phyloP scores from a whole-genome alignment of 2,888 invertebrate species.

The Drosophila melanocephala region DNA sequence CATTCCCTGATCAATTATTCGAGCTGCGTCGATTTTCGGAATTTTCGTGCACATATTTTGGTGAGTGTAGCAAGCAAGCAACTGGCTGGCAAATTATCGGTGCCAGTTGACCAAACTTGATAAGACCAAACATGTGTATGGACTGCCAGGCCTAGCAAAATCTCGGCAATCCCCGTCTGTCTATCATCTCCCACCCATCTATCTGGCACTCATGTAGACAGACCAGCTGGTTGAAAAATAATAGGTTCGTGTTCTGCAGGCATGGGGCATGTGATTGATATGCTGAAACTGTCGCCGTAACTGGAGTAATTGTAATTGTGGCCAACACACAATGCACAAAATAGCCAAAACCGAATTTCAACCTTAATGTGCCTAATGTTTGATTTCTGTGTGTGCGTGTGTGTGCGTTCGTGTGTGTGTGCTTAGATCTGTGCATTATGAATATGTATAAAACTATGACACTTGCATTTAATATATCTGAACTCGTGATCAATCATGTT shows the following conservation, averaged over 20 bases:
- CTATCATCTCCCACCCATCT: not conserved
- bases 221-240: conserved; percentile 49
- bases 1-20: not conserved
- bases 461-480: conserved; percentile 8
- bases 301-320: conserved; percentile 46
- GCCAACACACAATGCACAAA: conserved; percentile 24
- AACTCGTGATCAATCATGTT: not conserved
- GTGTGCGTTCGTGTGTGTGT: not conserved
- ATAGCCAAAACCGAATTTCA: conserved; percentile 41
- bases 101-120: conserved; percentile 61
- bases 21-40: not conserved
- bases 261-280: conserved; percentile 71
- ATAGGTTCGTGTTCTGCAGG: conserved; percentile 69
- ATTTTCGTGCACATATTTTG: not conserved
- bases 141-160: conserved; percentile 25
- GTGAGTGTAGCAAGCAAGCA: conserved; percentile 2
- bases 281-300: conserved; percentile 62
- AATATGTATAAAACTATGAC: not conserved
- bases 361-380: conserved; percentile 63
- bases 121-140: conserved; percentile 58
- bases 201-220: not conserved
- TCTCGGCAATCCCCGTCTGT: not conserved
- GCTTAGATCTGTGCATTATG: not conserved
- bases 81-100: conserved; percentile 64
- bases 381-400: conserved; percentile 15